Conservation (phyloP, 2,888 invertebrate genomes). For the Agonopterix heracliana region DNA sequence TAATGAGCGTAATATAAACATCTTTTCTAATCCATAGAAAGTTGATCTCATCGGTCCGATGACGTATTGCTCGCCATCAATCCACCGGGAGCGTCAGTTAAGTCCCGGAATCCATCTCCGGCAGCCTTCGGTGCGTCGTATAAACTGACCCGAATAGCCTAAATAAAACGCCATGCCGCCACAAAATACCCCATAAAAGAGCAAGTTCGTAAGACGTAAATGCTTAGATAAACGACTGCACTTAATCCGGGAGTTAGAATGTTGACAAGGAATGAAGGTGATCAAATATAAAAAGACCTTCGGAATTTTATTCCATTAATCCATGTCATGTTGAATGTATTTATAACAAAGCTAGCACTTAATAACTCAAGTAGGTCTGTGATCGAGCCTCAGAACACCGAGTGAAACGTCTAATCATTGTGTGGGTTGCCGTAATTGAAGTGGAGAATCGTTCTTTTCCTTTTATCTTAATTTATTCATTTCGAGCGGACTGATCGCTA, state of each 20-base stretch:
- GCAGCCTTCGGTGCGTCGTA: conserved; percentile 25
- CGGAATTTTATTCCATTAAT: conserved; percentile 65
- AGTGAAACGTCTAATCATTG: conserved; percentile 71
- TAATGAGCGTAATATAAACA: conserved; percentile 22
- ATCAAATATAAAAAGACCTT: conserved; percentile 57
- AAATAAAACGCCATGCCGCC: conserved; percentile 47
- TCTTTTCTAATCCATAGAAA: conserved; percentile 22
- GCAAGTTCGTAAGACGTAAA: conserved; percentile 54
- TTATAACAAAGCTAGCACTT: conserved; percentile 71
- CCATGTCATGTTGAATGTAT: conserved; percentile 65
- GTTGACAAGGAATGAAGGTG: conserved; percentile 65
- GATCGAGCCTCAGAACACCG: conserved; percentile 50
- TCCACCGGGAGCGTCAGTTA: conserved; percentile 21
- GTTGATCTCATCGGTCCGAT: conserved; percentile 28
- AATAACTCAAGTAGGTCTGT: conserved; percentile 58
- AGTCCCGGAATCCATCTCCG: conserved; percentile 29
- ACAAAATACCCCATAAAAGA: conserved; percentile 57
- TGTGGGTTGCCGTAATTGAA: conserved; percentile 71
- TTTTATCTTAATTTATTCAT: conserved; percentile 74
- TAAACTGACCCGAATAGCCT: conserved; percentile 43
- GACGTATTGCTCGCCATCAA: conserved; percentile 35
- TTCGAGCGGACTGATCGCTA: conserved; percentile 53
- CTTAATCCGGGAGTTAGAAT: conserved; percentile 70
- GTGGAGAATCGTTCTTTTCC: conserved; percentile 56
- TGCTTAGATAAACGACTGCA: conserved; percentile 62